Conservation (phyloP, 2,888 invertebrate genomes). For the Lordiphosa fenestrarum region DNA sequence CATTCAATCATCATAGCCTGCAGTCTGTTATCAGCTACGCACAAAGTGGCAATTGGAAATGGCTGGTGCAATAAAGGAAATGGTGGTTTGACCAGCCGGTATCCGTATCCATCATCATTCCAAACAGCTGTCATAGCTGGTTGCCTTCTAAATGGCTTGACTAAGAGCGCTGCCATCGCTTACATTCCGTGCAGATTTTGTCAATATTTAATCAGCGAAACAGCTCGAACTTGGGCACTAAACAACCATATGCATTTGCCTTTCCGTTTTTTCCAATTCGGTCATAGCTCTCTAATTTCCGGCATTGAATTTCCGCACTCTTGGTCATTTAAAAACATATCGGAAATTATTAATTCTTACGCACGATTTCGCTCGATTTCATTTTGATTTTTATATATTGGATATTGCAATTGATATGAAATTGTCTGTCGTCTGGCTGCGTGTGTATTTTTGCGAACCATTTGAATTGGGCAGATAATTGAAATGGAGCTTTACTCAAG, state of each 20-base stretch:
- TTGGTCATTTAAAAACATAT: conserved; percentile 28
- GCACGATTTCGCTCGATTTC: conserved; percentile 69
- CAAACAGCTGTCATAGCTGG: too few species aligned
- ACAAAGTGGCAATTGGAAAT: too few species aligned
- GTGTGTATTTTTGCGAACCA: conserved; percentile 7
- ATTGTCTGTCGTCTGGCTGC: conserved; percentile 22
- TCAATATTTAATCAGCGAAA: background rate
- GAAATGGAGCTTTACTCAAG: conserved; percentile 44
- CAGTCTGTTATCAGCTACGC: too few species aligned
- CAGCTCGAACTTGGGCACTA: background rate
- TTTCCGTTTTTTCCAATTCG: background rate
- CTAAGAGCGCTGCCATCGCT: too few species aligned
- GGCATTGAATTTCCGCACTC: conserved; percentile 15
- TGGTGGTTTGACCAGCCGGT: too few species aligned
- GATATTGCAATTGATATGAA: conserved; percentile 41
- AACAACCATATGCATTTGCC: conserved; percentile 2
- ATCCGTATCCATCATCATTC: too few species aligned
- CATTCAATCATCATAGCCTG: too few species aligned
- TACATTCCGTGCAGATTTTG: too few species aligned
- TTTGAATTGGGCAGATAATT: conserved; percentile 53
- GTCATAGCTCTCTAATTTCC: conserved; percentile 10
- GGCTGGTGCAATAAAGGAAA: too few species aligned
- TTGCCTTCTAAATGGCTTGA: too few species aligned
- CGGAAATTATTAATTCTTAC: conserved; percentile 73
- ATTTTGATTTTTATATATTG: conserved; percentile 62